These are phyloP conservation scores for Colletes gigas DNA, from an alignment of 1,140 invertebrate species.

Conservation along the genomic window DNA sequence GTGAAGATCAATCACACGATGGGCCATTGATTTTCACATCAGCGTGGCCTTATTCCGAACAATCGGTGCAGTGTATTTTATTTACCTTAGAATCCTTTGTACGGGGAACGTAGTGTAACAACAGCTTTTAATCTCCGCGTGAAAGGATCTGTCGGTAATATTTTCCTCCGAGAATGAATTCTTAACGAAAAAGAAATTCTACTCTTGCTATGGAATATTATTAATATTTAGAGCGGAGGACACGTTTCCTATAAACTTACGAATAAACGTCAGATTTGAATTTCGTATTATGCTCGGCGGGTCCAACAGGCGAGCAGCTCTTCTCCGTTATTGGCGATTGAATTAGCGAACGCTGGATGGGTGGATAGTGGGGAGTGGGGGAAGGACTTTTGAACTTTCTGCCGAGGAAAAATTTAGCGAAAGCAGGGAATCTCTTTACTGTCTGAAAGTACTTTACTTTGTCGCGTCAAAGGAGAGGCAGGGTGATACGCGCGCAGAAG, in stretches of 20 bases:
- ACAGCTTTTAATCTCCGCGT: neutral
- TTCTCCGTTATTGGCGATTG: neutral
- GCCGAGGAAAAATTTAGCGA: conserved; percentile 23
- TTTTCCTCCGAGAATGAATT: too few species aligned
- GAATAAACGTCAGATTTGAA: too few species aligned
- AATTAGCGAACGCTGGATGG: neutral
- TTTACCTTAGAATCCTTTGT: neutral
- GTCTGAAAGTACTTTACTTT: conserved; percentile 17
- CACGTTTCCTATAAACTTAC: too few species aligned
- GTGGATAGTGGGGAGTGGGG: neutral
- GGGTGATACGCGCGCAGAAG: neutral
- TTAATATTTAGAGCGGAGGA: too few species aligned
- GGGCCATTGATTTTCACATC: conserved; percentile 7
- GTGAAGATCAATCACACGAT: conserved; percentile 30
- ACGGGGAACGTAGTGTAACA: too few species aligned
- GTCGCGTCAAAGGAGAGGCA: conserved; percentile 5
- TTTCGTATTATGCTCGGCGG: too few species aligned
- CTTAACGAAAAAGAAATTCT: too few species aligned
- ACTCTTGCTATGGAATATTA: too few species aligned
- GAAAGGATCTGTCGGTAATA: neutral
- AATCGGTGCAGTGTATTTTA: neutral
- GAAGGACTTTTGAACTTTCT: neutral
- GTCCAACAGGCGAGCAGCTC: neutral
- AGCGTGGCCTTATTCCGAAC: neutral
- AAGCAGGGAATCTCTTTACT: conserved; percentile 27